Base-by-base conservation (phyloP, 30 jellyfish, hydroid and myxozoan genomes). In the Haliclystus octoradiatus region DNA sequence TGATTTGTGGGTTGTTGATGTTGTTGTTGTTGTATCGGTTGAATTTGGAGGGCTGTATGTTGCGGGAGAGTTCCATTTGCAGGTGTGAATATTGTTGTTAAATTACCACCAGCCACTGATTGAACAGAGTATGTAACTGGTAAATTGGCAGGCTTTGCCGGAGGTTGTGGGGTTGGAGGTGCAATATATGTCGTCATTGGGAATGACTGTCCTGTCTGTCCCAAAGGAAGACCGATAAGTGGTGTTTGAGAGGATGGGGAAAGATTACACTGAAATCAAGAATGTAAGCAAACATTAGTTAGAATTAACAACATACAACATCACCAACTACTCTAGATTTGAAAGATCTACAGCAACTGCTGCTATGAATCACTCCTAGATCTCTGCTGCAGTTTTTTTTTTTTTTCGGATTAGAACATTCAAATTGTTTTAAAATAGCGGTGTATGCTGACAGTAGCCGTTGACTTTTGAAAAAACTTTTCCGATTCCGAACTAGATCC, bases 181-280 rank as follows among this genome's bases (percentile, higher is more conserved):
- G 93, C 78, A 7, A 84, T 67, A 77, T 77, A 84, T 1, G 95
- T 71, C 31, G 95, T 77, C 29, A 84, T 27, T 7, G 84, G 84
- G 49, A 62, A 73, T 2, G 84, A 26, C 33, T 33, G 82, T 40
- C 49, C 66, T 2, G 68, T 33, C 29, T 64, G 84, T 26, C 68
- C 46, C 24, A 73, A 34, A 40, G 28, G 57, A 5, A 40, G 19
- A 40, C 57, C 57, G 19, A 40, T 19, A 9, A 40, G 9, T 5
- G 57, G 19, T 5, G 57, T 19, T 40, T 40, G 57, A 9, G 57
- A 9, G 19, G 57, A 9, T 5, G 57, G 57, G 9, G 57, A 40
- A 9, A 40, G 19, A 40, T 40, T 40, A 19, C 57, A 40, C 57
- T 40, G 57, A 9, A 40, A 40, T 5, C 57, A 40, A 19, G 19